These are phyloP conservation scores for Gallinago undulata DNA, from an alignment of 2,113 vertebrate genomes.

Conservation along the genomic window DNA sequence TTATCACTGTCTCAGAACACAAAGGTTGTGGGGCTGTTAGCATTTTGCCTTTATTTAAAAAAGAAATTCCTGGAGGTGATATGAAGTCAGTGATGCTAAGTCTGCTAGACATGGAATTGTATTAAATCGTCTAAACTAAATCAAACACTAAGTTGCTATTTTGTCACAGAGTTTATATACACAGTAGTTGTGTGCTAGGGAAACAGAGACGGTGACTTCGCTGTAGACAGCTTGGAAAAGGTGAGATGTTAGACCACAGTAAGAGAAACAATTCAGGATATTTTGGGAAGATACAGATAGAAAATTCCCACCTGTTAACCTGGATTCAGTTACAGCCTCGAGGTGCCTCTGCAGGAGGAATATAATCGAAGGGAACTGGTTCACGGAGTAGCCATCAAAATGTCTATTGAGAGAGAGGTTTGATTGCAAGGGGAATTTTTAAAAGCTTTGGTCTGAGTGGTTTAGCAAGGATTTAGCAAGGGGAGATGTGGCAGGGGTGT, in stretches of 20 bases:
- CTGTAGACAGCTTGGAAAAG: background rate
- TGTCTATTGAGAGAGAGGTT: background rate
- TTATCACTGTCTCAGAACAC: background rate
- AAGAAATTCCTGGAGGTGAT: background rate
- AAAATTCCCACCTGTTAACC: slow-evolving; percentile 4
- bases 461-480: background rate
- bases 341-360: background rate
- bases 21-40: background rate
- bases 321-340: background rate
- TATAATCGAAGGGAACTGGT: background rate
- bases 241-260: background rate
- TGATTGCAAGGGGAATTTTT: background rate
- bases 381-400: background rate
- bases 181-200: background rate
- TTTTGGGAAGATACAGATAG: background rate
- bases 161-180: background rate
- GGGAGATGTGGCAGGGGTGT: background rate
- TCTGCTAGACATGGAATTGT: background rate
- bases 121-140: background rate
- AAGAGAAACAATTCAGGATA: background rate
- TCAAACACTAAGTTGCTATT: background rate
- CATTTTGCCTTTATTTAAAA: background rate
- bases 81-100: background rate
- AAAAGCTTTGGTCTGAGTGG: background rate
- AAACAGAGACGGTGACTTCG: background rate